phyloP scores from a whole-genome alignment of 37 sponge, comb jelly and placozoan genomes.

The Halisarca cf. caerulea region DNA sequence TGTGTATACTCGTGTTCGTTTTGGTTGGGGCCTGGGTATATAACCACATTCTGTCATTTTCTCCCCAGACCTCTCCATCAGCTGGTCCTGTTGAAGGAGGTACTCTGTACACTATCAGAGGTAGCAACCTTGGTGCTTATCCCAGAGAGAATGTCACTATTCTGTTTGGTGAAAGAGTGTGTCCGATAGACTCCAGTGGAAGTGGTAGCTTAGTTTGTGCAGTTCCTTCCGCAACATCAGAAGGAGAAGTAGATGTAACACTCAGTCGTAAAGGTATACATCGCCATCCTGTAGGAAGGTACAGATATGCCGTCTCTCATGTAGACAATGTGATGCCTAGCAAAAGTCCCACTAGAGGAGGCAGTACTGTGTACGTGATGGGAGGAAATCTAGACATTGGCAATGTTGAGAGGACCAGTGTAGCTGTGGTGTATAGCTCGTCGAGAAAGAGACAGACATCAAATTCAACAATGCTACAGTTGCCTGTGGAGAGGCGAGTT shows the following conservation, averaged over 20 bases:
- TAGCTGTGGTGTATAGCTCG: neutral
- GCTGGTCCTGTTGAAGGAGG: conserved; percentile 48
- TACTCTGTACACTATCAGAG: conserved; percentile 46
- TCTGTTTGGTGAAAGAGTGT: conserved; percentile 23
- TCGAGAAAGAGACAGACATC: no score
- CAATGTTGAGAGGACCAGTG: neutral
- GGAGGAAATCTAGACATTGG: conserved; percentile 68
- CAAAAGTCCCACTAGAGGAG: conserved; percentile 64
- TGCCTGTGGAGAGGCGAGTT: no score
- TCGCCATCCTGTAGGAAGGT: neutral
- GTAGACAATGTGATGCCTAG: conserved; percentile 49
- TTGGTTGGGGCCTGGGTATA: no score
- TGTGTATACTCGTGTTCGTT: no score
- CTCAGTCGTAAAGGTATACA: neutral
- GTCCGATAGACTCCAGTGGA: conserved; percentile 30
- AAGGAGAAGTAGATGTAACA: neutral
- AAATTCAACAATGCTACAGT: no score
- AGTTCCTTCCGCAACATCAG: neutral
- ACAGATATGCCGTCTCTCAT: conserved; percentile 19
- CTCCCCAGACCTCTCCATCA: conserved; percentile 17
- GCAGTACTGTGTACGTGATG: conserved; percentile 56
- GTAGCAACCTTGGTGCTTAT: conserved; percentile 34
- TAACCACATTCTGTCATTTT: no score
- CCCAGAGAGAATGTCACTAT: conserved; percentile 13
- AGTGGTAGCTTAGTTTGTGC: neutral